These are phyloP conservation scores for Myopa testacea DNA, from an alignment of 2,888 invertebrate genomes.

Conservation along the genomic window DNA sequence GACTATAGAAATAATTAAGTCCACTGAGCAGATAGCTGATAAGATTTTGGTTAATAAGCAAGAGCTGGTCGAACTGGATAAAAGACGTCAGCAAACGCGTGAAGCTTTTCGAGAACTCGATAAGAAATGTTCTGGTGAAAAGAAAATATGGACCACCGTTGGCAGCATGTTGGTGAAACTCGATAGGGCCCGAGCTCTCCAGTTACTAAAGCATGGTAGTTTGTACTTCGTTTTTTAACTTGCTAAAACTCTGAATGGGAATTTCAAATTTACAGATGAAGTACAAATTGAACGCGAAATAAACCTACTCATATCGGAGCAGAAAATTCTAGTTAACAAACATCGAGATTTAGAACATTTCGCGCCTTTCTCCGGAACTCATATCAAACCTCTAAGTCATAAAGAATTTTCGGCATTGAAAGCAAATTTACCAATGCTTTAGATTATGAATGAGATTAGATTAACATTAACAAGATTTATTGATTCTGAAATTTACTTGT, in stretches of 20 bases:
- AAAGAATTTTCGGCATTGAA: conserved; percentile 63
- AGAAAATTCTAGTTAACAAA: conserved; percentile 64
- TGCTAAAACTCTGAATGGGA: not conserved
- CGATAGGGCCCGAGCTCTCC: conserved; percentile 57
- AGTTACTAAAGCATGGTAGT: conserved; percentile 63
- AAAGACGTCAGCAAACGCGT: conserved; percentile 62
- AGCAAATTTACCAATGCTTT: conserved; percentile 61
- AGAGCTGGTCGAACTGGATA: conserved; percentile 63
- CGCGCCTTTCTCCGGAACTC: conserved; percentile 63
- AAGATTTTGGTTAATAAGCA: conserved; percentile 65
- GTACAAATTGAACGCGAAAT: conserved; percentile 63
- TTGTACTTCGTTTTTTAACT: not conserved
- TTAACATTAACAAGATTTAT: not conserved
- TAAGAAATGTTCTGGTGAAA: conserved; percentile 54
- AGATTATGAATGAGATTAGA: conserved; percentile 18
- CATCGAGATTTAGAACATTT: conserved; percentile 65
- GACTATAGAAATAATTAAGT: conserved; percentile 61
- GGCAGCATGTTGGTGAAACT: conserved; percentile 66
- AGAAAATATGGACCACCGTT: conserved; percentile 66
- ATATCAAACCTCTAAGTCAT: conserved; percentile 61
- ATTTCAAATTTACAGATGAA: conserved; percentile 58
- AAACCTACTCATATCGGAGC: conserved; percentile 64
- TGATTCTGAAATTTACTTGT: too few relatives aligned
- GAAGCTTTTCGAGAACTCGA: conserved; percentile 62
- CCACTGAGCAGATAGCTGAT: conserved; percentile 65